These are phyloP conservation scores for Leptopilina syphax DNA, from an alignment of 2,888 invertebrate genomes.

Conservation along the genomic window DNA sequence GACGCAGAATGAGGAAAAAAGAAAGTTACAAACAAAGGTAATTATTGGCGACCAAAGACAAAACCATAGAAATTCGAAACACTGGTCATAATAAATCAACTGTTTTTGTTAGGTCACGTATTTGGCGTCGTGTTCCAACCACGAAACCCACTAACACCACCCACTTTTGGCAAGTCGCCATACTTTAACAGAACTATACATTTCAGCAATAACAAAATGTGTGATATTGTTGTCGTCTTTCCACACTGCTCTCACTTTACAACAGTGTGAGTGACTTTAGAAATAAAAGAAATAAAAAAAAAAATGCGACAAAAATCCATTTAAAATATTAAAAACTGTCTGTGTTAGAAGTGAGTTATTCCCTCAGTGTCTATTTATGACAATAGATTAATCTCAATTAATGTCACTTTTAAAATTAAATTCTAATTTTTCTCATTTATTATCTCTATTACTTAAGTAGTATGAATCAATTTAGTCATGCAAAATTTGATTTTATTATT, in stretches of 20 bases:
- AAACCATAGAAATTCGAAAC: constrained; percentile 63
- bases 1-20: neutral
- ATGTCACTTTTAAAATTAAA: no score
- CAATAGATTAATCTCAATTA: no score
- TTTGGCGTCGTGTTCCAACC: constrained; percentile 66
- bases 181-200: constrained; percentile 59
- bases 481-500: no score
- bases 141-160: constrained; percentile 68
- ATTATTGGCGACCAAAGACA: constrained; percentile 53
- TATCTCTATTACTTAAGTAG: no score
- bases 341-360: neutral
- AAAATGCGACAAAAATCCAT: neutral
- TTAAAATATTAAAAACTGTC: no score
- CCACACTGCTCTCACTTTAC: constrained; percentile 44
- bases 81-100: constrained; percentile 67
- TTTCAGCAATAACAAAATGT: constrained; percentile 66
- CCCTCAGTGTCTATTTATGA: neutral
- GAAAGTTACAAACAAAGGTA: constrained; percentile 36
- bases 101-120: constrained; percentile 68
- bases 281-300: neutral
- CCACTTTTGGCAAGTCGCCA: constrained; percentile 67
- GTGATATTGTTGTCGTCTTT: constrained; percentile 58
- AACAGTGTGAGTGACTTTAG: neutral
- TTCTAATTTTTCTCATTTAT: no score
- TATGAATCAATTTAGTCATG: no score